phyloP scores from a whole-genome alignment of 2,888 invertebrate genomes.

The Thera britannica region DNA sequence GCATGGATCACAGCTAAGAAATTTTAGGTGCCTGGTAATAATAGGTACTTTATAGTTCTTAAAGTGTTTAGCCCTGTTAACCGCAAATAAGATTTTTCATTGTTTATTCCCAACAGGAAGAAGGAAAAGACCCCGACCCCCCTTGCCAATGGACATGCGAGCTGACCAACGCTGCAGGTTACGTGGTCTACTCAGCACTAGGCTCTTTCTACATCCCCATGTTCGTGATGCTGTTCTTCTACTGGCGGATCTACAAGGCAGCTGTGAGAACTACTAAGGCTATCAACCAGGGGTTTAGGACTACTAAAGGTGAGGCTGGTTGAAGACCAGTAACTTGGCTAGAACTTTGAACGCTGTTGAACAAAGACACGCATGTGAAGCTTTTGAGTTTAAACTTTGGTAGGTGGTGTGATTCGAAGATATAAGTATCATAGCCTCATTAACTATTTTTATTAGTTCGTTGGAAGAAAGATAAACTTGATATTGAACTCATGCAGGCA shows the following conservation, averaged over 20 bases:
- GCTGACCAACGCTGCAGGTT: constrained; percentile 96
- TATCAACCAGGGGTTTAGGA: constrained; percentile 95
- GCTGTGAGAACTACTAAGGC: constrained; percentile 96
- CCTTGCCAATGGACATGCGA: constrained; percentile 95
- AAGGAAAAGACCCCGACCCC: constrained; percentile 75
- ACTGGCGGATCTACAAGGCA: constrained; percentile 97
- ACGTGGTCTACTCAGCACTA: constrained; percentile 98
- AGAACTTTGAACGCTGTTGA: neutral
- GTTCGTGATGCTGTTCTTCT: constrained; percentile 99
- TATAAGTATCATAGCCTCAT: too few species aligned
- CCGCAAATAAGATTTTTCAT: neutral
- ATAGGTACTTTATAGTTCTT: too few species aligned
- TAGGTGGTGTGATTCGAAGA: too few species aligned
- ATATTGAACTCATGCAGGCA: too few species aligned
- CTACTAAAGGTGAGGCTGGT: constrained; percentile 88
- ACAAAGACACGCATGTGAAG: too few species aligned
- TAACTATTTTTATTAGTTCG: too few species aligned
- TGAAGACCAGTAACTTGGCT: neutral
- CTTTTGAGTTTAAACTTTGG: too few species aligned
- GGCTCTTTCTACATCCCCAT: constrained; percentile 99
- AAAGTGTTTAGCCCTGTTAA: too few species aligned
- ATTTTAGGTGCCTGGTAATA: too few species aligned
- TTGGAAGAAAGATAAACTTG: too few species aligned
- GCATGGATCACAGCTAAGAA: too few species aligned
- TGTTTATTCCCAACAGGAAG: constrained; percentile 56